Percentiles rank a stretch among this genome's conserved stretches.
Conservation (phyloP, 2,888 invertebrate genomes). For the Aspidapion aeneum region DNA sequence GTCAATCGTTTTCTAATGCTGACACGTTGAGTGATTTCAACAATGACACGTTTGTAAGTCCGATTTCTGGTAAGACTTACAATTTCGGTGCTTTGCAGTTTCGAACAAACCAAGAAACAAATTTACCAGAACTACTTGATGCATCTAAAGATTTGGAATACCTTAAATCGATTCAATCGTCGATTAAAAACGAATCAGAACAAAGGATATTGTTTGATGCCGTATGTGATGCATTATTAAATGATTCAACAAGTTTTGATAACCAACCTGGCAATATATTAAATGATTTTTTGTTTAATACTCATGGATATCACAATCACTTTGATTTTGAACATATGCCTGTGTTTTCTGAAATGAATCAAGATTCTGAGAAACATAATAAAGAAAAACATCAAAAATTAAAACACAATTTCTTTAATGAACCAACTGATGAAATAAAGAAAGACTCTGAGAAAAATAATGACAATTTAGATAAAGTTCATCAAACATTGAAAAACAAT, state of each 20-base stretch:
- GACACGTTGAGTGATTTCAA: constrained; percentile 21
- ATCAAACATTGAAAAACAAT: no score
- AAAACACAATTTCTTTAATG: no score
- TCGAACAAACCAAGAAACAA: constrained; percentile 7
- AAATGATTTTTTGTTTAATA: neutral
- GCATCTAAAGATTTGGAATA: constrained; percentile 24
- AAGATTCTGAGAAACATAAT: no score
- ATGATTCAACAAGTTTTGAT: constrained; percentile 7
- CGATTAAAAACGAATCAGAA: constrained; percentile 19
- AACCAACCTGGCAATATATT: neutral
- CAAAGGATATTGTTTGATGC: constrained; percentile 26
- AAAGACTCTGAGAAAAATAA: no score
- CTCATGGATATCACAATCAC: no score
- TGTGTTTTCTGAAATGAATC: no score
- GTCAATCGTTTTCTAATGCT: constrained; percentile 19
- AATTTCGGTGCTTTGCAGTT: constrained; percentile 16
- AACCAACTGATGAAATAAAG: no score
- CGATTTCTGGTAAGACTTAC: constrained; percentile 25
- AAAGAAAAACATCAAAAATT: no score
- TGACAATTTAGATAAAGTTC: no score
- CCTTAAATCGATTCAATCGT: constrained; percentile 21
- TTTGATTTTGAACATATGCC: no score
- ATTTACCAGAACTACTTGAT: constrained; percentile 26
- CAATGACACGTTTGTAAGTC: constrained; percentile 22
- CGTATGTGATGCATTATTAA: constrained; percentile 30